Percentiles rank a stretch among this genome's conserved stretches.
Conservation (phyloP, 2,888 invertebrate species). For the Caenorhabditis macrosperma region DNA sequence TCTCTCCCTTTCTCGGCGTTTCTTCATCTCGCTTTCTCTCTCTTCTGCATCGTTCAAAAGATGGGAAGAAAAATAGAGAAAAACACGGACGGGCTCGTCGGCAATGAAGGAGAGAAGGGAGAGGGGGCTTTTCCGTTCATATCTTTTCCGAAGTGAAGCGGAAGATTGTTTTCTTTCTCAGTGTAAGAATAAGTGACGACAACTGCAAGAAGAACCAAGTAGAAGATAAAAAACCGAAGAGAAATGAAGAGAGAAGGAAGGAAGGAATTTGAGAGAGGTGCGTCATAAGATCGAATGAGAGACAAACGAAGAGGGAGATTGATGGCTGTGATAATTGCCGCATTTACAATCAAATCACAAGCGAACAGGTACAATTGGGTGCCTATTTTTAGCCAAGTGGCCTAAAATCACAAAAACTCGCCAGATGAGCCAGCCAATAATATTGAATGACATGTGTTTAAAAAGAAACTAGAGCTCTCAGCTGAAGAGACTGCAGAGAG, state of each 20-base stretch:
- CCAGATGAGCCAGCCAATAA: no score
- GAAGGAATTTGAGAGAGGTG: background rate
- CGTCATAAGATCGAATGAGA: background rate
- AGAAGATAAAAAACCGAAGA: slow-evolving; percentile 20
- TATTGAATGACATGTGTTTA: no score
- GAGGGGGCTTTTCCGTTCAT: slow-evolving; percentile 35
- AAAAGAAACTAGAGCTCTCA: no score
- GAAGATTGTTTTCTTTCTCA: slow-evolving; percentile 17
- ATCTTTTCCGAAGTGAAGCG: background rate
- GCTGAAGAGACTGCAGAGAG: no score
- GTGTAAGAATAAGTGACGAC: slow-evolving; percentile 50
- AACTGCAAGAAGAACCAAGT: slow-evolving; percentile 27
- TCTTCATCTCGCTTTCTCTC: slow-evolving; percentile 27
- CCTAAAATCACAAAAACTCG: no score
- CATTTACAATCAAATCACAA: slow-evolving; percentile 3
- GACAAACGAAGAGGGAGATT: no score
- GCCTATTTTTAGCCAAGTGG: background rate
- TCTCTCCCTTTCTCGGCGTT: slow-evolving; percentile 16
- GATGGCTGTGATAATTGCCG: slow-evolving; percentile 18
- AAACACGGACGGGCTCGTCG: slow-evolving; percentile 43
- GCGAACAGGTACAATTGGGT: background rate
- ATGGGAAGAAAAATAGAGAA: background rate
- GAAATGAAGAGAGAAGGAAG: slow-evolving; percentile 10
- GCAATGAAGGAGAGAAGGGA: slow-evolving; percentile 13
- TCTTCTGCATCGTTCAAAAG: slow-evolving; percentile 23